Percentiles rank a stretch among this genome's conserved stretches.
phyloP scores from a whole-genome alignment of 2,888 invertebrate genomes.

The Periphyllus acericola region DNA sequence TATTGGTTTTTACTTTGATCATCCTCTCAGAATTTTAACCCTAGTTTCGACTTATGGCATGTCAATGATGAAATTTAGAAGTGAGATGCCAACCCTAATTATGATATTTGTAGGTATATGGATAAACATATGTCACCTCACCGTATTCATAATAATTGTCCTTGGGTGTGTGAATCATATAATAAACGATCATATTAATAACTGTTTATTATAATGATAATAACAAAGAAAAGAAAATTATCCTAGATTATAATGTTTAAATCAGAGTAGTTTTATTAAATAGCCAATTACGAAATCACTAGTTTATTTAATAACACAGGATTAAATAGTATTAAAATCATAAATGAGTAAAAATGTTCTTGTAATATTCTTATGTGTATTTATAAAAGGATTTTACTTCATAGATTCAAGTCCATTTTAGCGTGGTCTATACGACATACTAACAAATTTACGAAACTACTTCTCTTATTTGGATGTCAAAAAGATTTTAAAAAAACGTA shows the following conservation, averaged over 20 bases:
- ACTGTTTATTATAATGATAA: not conserved
- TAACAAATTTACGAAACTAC: not conserved
- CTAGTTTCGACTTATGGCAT: not conserved
- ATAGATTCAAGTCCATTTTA: not conserved
- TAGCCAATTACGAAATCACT: not conserved
- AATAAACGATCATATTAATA: not conserved
- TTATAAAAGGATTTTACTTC: not conserved
- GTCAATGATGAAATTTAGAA: not conserved
- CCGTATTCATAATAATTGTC: not conserved
- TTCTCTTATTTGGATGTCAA: not conserved
- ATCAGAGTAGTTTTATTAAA: not conserved
- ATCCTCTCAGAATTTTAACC: not conserved
- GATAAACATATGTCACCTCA: not conserved
- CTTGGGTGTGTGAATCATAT: not conserved
- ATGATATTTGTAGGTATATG: not conserved
- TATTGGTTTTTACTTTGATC: too few relatives aligned
- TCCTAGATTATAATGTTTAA: not conserved
- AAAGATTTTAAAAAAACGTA: not conserved
- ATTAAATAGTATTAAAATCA: not conserved
- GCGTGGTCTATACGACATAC: not conserved
- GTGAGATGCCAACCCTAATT: not conserved
- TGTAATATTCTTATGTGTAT: not conserved
- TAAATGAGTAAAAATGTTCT: slow-evolving; percentile 9
- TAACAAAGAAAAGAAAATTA: not conserved
- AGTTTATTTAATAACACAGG: not conserved